These are phyloP conservation scores for Planococcus citri DNA, from an alignment of 1,140 invertebrate genomes.

Conservation along the genomic window DNA sequence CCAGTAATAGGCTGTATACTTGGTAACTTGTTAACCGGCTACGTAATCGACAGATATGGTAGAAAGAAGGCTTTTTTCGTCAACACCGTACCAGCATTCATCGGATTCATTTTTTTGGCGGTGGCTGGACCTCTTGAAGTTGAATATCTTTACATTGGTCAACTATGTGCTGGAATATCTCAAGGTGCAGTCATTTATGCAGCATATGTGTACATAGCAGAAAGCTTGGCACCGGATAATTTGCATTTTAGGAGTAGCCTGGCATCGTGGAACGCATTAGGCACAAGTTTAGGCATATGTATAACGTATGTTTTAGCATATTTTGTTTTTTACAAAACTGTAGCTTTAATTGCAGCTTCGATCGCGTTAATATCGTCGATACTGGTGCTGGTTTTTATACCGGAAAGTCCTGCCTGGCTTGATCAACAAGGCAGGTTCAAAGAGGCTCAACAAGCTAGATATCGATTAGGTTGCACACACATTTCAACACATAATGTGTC, in stretches of 20 bases:
- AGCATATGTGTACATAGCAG: constrained; percentile 48
- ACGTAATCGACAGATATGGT: constrained; percentile 44
- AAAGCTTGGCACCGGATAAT: constrained; percentile 42
- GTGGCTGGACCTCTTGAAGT: constrained; percentile 33
- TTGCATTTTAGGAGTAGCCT: constrained; percentile 42
- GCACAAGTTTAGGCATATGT: constrained; percentile 45
- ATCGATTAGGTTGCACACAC: constrained; percentile 24
- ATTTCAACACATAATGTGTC: too few species aligned
- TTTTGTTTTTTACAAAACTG: constrained; percentile 43
- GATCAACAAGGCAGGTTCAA: constrained; percentile 39
- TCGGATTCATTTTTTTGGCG: constrained; percentile 45
- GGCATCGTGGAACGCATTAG: constrained; percentile 45
- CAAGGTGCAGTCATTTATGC: constrained; percentile 42
- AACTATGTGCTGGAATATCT: constrained; percentile 47
- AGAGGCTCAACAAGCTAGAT: constrained; percentile 38
- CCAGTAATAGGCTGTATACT: constrained; percentile 38
- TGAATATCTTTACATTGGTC: constrained; percentile 40
- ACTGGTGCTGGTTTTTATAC: constrained; percentile 42
- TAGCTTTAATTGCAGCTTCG: constrained; percentile 46
- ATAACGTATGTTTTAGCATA: constrained; percentile 47
- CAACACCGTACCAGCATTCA: constrained; percentile 38
- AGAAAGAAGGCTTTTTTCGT: constrained; percentile 41
- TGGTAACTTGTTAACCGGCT: constrained; percentile 39
- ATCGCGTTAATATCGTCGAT: constrained; percentile 42
- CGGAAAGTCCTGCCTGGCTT: constrained; percentile 62